A percentile compares a stretch with the other conserved stretches of the same genome.
phyloP scores from a whole-genome alignment of 2,113 vertebrate species.

The Pelusios castaneus region DNA sequence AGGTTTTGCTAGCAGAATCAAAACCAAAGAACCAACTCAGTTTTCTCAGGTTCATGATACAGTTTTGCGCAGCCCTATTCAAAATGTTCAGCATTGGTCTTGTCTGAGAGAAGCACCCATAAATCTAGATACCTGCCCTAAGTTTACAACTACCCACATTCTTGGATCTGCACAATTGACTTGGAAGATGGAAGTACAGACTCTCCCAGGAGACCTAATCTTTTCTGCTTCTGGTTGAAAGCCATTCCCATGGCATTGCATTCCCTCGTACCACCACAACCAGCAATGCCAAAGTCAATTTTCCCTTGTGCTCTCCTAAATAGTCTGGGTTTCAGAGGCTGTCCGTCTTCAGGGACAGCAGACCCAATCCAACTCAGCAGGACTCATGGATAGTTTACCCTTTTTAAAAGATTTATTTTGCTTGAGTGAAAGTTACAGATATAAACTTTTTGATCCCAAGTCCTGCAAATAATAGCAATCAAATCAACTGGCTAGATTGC shows the following conservation, averaged over 20 bases:
- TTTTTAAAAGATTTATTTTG: not conserved
- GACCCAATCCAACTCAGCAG: not conserved
- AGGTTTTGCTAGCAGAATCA: fast-evolving
- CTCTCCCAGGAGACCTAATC: conserved; percentile 29
- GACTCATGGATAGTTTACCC: not conserved
- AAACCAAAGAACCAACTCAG: not conserved
- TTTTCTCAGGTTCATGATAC: not conserved
- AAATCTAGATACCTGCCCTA: not conserved
- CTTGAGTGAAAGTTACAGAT: not conserved
- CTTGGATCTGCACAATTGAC: not conserved
- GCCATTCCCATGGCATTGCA: not conserved
- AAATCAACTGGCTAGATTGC: not conserved
- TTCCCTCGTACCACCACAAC: not conserved
- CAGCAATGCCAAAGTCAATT: not conserved
- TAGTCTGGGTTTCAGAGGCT: not conserved
- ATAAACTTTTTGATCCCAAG: not conserved
- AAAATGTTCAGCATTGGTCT: fast-evolving
- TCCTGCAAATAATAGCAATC: not conserved
- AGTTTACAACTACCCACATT: not conserved
- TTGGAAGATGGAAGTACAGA: not conserved
- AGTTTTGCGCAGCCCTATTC: not conserved
- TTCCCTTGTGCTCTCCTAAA: not conserved
- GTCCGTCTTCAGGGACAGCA: not conserved
- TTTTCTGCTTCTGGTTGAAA: conserved; percentile 27
- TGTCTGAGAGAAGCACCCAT: not conserved